phyloP scores from a whole-genome alignment of 2,797 vertebrate species.

The Orientallactaga sibirica region DNA sequence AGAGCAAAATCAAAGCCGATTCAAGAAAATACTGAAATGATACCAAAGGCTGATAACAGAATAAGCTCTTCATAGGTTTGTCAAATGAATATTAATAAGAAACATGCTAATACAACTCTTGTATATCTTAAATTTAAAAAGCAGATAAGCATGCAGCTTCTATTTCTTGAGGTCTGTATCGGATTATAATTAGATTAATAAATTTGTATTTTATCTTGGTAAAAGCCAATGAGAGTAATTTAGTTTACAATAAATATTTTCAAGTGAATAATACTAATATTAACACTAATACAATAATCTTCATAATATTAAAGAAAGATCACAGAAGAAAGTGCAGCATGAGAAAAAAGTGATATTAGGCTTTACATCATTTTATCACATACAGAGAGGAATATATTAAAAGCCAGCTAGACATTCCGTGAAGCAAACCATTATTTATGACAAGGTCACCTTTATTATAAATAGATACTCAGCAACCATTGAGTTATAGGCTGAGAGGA shows the following conservation, averaged over 20 bases:
- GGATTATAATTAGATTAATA: constrained; percentile 52
- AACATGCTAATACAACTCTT: constrained; percentile 11
- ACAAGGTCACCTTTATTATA: constrained; percentile 73
- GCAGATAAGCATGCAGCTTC: neutral
- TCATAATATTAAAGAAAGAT: constrained; percentile 67
- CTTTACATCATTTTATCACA: constrained; percentile 56
- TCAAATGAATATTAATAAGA: constrained; percentile 25
- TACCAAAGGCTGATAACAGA: neutral
- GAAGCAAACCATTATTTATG: constrained; percentile 65
- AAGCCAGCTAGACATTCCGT: constrained; percentile 5
- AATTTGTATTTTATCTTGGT: constrained; percentile 17
- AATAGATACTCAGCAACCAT: constrained; percentile 24
- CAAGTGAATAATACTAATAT: constrained; percentile 66
- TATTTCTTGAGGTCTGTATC: constrained; percentile 3
- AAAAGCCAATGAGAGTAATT: constrained; percentile 53
- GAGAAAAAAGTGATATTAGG: constrained; percentile 57
- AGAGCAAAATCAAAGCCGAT: constrained; percentile 65
- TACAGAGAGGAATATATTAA: constrained; percentile 60
- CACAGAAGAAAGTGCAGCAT: constrained; percentile 1
- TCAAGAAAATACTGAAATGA: constrained; percentile 61
- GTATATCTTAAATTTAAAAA: neutral
- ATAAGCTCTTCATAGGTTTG: constrained; percentile 4
- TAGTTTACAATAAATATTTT: constrained; percentile 66
- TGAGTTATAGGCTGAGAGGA: constrained; percentile 22
- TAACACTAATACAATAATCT: neutral